Evolutionary conservation across 30 jellyfish, hydroid and myxozoan genomes (phyloP), one percentile per base, ranked within the genome.

Genomic region (Mastigias papua): DNA sequence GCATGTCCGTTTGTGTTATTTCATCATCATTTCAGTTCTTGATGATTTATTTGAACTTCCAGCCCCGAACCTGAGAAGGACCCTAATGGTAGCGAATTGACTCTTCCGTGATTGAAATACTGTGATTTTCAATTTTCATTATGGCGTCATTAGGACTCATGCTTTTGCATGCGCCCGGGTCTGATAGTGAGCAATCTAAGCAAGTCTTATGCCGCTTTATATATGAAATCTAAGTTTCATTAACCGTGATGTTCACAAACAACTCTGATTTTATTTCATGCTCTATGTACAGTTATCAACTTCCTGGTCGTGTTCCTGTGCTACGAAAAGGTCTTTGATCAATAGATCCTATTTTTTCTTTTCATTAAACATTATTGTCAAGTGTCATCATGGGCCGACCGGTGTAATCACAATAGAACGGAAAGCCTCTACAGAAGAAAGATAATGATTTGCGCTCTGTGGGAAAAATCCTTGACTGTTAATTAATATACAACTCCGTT

Each of bases 241-340:
- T 62, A 62, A 67, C 79, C 4, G 33, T 67, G 79, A 22, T 61
- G 30, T 8, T 46, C 16, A 46, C 48, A 65, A 26, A 65, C 77
- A 65, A 65, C 46, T 35, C 48, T 65, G 48, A 65, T 6, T 65
- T 21, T 65, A 65, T 69, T 21, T 62, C 33, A 16, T 31, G 32
- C 61, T 34, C 13, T 28, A 57, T 54, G 46, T 54, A 32, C 71
- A 63, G 58, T 29, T 78, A 63, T 62, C 26, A 46, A 63, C 81
- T 80, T 80, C 90, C 81, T 80, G 70, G 90, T 31, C 57, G 10
- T 80, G 69, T 75, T 75, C 86, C 86, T 75, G 86, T 26, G 19
- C 49, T 48, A 13, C 86, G 22, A 21, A 75, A 63, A 80, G 63
- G 42, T 51, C 32, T 60, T 34, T 80, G 32, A 58, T 33, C 10